phyloP scores from a whole-genome alignment of 2,888 invertebrate genomes.

The Drosophila trichaetosa region DNA sequence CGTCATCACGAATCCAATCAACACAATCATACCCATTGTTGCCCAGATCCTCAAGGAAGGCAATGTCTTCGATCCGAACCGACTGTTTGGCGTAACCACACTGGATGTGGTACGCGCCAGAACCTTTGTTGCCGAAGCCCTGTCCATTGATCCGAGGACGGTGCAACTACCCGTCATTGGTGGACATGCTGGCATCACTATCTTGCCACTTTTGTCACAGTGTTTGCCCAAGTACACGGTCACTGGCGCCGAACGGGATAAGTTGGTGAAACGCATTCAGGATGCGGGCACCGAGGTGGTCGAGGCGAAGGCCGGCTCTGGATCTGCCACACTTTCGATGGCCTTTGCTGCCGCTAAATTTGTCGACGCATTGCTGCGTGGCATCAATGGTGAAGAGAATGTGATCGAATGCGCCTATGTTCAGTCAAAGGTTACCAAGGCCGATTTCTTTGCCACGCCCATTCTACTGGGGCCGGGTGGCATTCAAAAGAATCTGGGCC shows the following conservation, averaged over 20 bases:
- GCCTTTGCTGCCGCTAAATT: constrained; percentile 97
- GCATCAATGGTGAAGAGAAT: constrained; percentile 89
- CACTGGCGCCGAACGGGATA: constrained; percentile 90
- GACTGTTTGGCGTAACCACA: constrained; percentile 98
- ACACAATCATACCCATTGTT: constrained; percentile 98
- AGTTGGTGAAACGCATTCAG: constrained; percentile 95
- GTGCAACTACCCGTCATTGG: constrained; percentile 97
- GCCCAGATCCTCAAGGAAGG: constrained; percentile 92
- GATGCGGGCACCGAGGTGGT: constrained; percentile 96
- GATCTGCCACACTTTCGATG: constrained; percentile 98
- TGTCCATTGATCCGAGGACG: constrained; percentile 91
- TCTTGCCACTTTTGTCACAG: constrained; percentile 97
- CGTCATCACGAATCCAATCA: constrained; percentile 98
- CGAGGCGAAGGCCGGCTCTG: constrained; percentile 97
- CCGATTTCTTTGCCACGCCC: constrained; percentile 96
- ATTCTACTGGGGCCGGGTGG: constrained; percentile 90
- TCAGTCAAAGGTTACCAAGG: constrained; percentile 92
- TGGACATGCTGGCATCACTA: constrained; percentile 98
- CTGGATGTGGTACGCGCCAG: constrained; percentile 96
- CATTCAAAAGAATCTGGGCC: constrained; percentile 94
- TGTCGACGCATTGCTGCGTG: constrained; percentile 91
- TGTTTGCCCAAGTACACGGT: constrained; percentile 92
- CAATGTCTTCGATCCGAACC: constrained; percentile 93
- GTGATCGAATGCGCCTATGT: constrained; percentile 96
- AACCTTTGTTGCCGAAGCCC: constrained; percentile 95